Conservation (phyloP, 2,113 vertebrate genomes). For the Crocuta crocuta region DNA sequence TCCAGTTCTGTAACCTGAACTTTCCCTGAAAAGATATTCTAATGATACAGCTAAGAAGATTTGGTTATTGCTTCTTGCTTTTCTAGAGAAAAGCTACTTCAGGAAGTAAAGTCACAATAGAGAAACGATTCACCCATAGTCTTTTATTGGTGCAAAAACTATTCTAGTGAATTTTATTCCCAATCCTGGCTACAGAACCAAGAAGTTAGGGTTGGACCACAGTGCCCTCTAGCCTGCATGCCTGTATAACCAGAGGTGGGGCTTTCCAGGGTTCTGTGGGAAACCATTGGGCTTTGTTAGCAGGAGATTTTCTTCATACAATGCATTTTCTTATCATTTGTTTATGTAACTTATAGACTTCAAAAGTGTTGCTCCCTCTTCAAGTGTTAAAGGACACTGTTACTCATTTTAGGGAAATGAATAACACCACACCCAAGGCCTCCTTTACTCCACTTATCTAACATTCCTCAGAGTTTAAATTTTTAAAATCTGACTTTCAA, state of each 20-base stretch:
- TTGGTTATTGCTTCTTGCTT: not conserved
- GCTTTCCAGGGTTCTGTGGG: not conserved
- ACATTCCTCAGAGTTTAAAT: constrained; percentile 17
- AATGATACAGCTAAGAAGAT: not conserved
- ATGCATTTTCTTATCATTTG: constrained; percentile 28
- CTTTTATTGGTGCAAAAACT: not conserved
- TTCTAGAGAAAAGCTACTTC: not conserved
- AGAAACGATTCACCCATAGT: not conserved
- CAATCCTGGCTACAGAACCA: not conserved
- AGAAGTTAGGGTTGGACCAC: not conserved
- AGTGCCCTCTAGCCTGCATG: not conserved
- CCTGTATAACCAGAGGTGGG: not conserved
- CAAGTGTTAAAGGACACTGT: constrained; percentile 41
- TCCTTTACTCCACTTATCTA: not conserved
- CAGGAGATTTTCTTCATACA: not conserved
- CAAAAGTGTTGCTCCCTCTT: constrained; percentile 49
- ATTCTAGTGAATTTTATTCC: not conserved
- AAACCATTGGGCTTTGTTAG: not conserved
- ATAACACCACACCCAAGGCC: not conserved
- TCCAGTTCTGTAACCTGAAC: not conserved
- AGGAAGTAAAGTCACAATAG: not conserved
- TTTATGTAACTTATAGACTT: constrained; percentile 61
- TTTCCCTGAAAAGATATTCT: not conserved
- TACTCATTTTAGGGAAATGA: constrained; percentile 55
- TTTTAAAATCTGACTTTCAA: constrained; percentile 16